These are phyloP conservation scores for Eristalis tenax DNA, from an alignment of 2,888 invertebrate genomes.

Conservation along the genomic window DNA sequence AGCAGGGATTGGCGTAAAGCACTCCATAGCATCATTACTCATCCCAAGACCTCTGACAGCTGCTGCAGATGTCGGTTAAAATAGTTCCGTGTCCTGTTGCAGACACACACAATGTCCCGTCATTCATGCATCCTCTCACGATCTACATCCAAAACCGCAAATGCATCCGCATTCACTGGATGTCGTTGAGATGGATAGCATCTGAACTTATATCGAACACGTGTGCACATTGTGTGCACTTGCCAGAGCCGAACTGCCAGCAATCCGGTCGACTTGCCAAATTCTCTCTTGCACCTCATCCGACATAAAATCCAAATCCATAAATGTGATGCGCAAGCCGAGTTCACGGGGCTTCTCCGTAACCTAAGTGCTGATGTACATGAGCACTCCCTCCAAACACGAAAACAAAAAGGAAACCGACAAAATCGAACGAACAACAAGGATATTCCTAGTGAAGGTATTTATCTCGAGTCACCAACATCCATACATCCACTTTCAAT, in stretches of 20 bases:
- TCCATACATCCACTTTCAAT: slow-evolving; percentile 49
- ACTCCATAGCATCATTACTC: neutral
- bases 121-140: neutral
- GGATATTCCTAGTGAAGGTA: neutral
- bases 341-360: neutral
- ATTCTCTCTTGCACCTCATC: neutral
- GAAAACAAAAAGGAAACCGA: neutral
- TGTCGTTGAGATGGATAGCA: neutral
- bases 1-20: neutral
- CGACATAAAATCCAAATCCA: neutral
- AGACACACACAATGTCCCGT: neutral
- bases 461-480: slow-evolving; percentile 35
- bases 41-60: neutral
- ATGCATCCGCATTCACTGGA: neutral
- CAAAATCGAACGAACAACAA: neutral
- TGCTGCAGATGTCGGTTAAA: neutral
- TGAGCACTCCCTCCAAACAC: neutral
- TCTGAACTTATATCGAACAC: neutral
- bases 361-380: neutral
- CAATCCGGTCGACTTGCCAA: neutral
- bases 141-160: neutral
- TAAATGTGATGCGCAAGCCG: neutral
- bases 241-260: neutral
- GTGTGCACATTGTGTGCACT: neutral
- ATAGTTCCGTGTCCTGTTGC: neutral